phyloP scores from a whole-genome alignment of 2,113 vertebrate species.

The Actinemys pallida region DNA sequence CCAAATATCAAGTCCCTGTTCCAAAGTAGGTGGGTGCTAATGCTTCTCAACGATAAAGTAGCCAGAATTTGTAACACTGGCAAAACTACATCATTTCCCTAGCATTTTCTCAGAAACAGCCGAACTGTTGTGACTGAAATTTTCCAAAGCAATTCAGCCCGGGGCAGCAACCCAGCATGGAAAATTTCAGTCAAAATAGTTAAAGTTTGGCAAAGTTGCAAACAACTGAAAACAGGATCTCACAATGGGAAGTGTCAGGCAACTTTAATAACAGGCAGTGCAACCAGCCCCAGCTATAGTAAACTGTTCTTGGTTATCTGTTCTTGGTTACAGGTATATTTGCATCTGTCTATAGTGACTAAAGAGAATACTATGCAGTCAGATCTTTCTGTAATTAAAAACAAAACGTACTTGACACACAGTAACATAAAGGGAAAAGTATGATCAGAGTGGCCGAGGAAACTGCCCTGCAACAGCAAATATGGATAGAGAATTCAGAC shows the following conservation, averaged over 20 bases:
- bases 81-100: not conserved
- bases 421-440: slow-evolving; percentile 57
- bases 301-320: not conserved
- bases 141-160: not conserved
- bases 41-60: not conserved
- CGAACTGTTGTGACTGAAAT: not conserved
- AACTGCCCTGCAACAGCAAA: slow-evolving; percentile 60
- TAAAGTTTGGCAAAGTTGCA: not conserved
- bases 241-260: not conserved
- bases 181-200: not conserved
- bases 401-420: slow-evolving; percentile 64
- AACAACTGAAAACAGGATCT: not conserved
- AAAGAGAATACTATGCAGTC: not conserved
- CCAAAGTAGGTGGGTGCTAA: not conserved
- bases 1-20: not conserved
- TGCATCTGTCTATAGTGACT: not conserved
- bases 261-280: not conserved
- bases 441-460: slow-evolving; percentile 40
- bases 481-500: slow-evolving; percentile 73
- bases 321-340: accelerated
- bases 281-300: not conserved
- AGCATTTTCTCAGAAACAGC: not conserved
- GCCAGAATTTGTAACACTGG: not conserved
- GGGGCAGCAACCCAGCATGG: not conserved
- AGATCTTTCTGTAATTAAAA: slow-evolving; percentile 2